phyloP scores from a whole-genome alignment of 2,113 vertebrate genomes.

The Cephalophus harveyi region DNA sequence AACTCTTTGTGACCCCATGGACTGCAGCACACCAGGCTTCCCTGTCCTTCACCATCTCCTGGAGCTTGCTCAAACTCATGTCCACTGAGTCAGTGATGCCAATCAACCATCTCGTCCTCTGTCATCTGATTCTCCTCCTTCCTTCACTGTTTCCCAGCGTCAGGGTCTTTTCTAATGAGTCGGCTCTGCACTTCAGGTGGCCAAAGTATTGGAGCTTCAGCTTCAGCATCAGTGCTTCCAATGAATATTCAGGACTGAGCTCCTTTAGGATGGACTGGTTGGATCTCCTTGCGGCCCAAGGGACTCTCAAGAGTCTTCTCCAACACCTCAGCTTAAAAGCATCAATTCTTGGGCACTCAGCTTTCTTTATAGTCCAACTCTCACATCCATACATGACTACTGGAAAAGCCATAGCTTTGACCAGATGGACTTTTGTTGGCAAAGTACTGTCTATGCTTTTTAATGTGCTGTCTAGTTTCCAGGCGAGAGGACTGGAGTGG shows the following conservation, averaged over 20 bases:
- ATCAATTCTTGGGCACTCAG: not conserved
- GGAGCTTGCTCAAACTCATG: not conserved
- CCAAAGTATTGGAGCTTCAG: not conserved
- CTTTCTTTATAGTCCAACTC: not conserved
- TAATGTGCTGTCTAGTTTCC: not conserved
- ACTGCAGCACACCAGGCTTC: not conserved
- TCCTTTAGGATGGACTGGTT: not conserved
- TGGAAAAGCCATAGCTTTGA: not conserved
- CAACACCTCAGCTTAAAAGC: not conserved
- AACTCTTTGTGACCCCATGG: too few species aligned
- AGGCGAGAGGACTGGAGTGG: too few species aligned
- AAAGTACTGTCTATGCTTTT: fast-evolving
- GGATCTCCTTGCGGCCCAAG: not conserved
- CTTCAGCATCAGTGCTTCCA: not conserved
- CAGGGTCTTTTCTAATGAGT: not conserved
- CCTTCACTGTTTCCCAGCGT: not conserved
- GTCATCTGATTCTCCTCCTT: fast-evolving
- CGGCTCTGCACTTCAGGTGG: not conserved
- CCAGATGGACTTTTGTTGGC: not conserved
- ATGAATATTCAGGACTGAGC: not conserved
- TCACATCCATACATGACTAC: not conserved
- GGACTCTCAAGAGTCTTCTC: not conserved
- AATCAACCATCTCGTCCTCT: fast-evolving
- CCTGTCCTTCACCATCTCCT: not conserved
- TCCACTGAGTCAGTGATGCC: not conserved